Evolutionary conservation across 2,888 invertebrate genomes (phyloP).

Genomic region (Plebejus anna): DNA sequence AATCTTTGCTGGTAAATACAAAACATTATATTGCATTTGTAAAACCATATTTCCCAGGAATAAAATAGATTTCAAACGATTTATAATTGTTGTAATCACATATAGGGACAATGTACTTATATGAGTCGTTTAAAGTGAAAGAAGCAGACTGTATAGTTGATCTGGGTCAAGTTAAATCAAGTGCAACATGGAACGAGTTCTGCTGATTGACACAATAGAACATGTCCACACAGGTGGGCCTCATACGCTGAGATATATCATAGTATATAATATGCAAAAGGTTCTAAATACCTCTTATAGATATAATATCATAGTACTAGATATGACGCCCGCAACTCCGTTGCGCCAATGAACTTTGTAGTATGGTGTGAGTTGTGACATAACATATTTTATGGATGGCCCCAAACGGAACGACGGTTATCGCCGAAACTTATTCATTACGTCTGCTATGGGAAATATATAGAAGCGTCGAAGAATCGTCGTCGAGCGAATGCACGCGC

Average conservation of each 20-base stretch:
- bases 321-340: no score
- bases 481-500: no score
- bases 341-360: no score
- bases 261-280: background rate
- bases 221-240: slow-evolving; percentile 16
- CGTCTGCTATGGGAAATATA: no score
- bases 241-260: background rate
- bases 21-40: background rate
- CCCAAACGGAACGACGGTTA: no score
- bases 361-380: no score
- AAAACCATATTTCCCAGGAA: background rate
- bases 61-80: background rate
- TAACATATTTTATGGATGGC: no score
- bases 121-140: slow-evolving; percentile 7
- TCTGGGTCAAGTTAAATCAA: slow-evolving; percentile 17
- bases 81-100: background rate
- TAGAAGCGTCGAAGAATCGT: no score
- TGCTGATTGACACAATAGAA: slow-evolving; percentile 16
- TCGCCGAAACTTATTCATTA: no score
- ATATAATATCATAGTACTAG: no score
- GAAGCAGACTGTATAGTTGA: background rate
- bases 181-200: slow-evolving; percentile 7
- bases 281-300: no score
- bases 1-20: background rate
- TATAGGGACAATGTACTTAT: slow-evolving; percentile 15